Evolutionary conservation across 2,888 invertebrate genomes (phyloP).

Genomic region (Thalpophila matura): DNA sequence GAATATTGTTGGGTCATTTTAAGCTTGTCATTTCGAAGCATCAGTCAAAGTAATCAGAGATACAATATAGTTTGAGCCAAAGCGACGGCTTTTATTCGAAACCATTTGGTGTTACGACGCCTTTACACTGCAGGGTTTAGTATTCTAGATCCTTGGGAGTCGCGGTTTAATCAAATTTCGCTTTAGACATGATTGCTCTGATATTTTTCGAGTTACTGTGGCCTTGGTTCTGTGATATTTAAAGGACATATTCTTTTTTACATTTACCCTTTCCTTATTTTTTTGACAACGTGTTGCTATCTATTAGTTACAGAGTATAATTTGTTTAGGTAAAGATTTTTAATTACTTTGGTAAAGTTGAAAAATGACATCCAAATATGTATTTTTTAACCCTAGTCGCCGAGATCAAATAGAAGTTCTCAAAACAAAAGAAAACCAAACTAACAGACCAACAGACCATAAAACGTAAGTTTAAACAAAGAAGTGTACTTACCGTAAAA

Average conservation of each 20-base stretch:
- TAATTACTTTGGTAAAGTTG: no score
- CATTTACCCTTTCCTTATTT: no score
- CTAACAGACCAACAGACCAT: background rate
- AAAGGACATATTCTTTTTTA: no score
- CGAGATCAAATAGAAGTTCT: background rate
- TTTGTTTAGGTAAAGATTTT: no score
- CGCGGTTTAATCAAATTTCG: conserved; percentile 56
- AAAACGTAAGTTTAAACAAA: background rate
- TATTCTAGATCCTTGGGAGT: conserved; percentile 28
- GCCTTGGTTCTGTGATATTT: background rate
- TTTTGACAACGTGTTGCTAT: no score
- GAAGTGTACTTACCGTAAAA: background rate
- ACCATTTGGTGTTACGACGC: conserved; percentile 45
- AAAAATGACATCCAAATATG: no score
- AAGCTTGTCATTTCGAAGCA: conserved; percentile 21
- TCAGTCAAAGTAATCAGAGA: conserved; percentile 39
- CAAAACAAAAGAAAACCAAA: background rate
- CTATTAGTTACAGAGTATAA: no score
- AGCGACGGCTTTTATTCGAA: conserved; percentile 37
- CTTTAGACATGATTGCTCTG: conserved; percentile 45
- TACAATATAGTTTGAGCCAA: conserved; percentile 41
- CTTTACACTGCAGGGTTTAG: conserved; percentile 31
- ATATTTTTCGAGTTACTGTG: conserved; percentile 25
- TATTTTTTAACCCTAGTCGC: no score
- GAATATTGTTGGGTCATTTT: background rate